Evolutionary conservation across 1,140 invertebrate genomes (phyloP).

Genomic region (Scylla paramamosain): DNA sequence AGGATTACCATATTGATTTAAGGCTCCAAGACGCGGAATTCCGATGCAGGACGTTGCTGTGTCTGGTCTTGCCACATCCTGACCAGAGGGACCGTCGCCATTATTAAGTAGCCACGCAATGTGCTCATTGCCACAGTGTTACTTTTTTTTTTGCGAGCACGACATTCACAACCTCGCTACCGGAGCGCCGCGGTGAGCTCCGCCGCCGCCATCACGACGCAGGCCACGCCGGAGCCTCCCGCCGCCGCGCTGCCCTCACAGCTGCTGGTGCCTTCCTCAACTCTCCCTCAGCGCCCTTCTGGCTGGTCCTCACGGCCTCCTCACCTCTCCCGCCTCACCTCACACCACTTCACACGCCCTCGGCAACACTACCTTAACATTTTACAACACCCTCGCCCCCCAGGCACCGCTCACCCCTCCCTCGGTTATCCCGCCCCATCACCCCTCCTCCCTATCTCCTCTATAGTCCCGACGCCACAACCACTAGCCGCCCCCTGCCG

Average conservation of each 20-base stretch:
- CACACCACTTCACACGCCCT: background rate
- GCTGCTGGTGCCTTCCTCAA: background rate
- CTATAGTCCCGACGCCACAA: constrained; percentile 35
- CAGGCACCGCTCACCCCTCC: background rate
- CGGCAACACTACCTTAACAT: constrained; percentile 28
- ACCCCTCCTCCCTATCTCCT: background rate
- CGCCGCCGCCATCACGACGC: background rate
- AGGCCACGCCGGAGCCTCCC: background rate
- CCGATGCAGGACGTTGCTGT: background rate
- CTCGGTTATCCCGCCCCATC: background rate
- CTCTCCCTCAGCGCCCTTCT: background rate
- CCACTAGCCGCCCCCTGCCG: background rate
- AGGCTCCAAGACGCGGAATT: background rate
- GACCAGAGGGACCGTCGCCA: background rate
- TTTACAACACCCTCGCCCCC: background rate
- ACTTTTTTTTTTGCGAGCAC: background rate
- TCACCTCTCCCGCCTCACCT: constrained; percentile 3
- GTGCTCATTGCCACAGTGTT: background rate
- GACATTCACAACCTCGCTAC: background rate
- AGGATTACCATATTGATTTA: background rate
- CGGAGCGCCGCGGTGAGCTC: background rate
- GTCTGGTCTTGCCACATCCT: background rate
- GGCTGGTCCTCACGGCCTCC: background rate
- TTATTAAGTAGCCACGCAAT: background rate
- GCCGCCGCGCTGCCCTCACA: background rate